These are phyloP conservation scores for Osmerus eperlanus DNA, from an alignment of 2,113 vertebrate genomes.

Conservation along the genomic window DNA sequence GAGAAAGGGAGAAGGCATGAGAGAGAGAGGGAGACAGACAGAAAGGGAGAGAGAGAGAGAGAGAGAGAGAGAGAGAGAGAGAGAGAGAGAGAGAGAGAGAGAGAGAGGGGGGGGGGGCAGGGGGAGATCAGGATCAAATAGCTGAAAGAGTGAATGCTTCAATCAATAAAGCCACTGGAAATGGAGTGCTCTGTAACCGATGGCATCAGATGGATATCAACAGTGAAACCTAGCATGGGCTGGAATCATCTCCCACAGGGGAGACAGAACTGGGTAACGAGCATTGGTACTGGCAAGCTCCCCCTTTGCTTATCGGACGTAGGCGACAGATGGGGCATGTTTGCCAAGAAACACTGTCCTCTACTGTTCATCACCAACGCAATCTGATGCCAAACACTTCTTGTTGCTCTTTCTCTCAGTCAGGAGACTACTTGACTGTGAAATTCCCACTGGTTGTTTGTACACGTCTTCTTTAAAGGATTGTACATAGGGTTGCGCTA, in stretches of 20 bases:
- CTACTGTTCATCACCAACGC: constrained; percentile 50
- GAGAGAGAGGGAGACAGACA: no score
- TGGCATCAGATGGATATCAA: constrained; percentile 24
- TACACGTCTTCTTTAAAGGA: background rate
- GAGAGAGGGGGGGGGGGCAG: background rate
- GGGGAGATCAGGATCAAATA: constrained; percentile 22
- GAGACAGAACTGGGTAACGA: constrained; percentile 14
- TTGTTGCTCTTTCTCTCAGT: constrained; percentile 12
- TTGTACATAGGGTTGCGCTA: no score
- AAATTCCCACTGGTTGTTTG: constrained; percentile 23
- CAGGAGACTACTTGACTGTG: constrained; percentile 52
- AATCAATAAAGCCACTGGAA: constrained; percentile 22
- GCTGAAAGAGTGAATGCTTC: constrained; percentile 20
- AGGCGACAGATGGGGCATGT: constrained; percentile 42
- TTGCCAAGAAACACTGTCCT: constrained; percentile 51
- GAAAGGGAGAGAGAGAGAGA: no score
- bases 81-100: no score
- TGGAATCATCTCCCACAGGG: constrained; percentile 29
- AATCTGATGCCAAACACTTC: constrained; percentile 42
- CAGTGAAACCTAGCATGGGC: constrained; percentile 27
- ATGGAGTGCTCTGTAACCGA: constrained; percentile 15
- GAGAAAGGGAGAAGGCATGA: no score
- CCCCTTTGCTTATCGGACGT: constrained; percentile 20
- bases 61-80: no score
- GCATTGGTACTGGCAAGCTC: background rate